A percentile compares a stretch with the other conserved stretches of the same genome.
phyloP scores from a whole-genome alignment of 2,113 vertebrate genomes.

The Desmodus rotundus region DNA sequence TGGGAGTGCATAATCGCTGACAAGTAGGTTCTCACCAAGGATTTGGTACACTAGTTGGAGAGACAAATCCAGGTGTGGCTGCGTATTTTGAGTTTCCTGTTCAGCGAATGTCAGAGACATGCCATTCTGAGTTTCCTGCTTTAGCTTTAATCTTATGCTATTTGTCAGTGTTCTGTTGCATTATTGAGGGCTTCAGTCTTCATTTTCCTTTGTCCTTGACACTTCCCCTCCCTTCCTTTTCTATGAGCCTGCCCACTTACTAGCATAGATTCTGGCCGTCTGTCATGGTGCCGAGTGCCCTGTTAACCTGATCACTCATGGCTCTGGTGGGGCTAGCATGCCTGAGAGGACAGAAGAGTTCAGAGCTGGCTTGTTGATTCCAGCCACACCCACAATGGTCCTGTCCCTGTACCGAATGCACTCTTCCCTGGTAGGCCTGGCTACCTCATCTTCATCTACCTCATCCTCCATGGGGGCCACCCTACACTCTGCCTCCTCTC shows the following conservation, averaged over 20 bases:
- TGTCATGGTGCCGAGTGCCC: accelerated
- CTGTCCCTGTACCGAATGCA: neutral
- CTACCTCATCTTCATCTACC: neutral
- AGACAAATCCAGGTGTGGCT: neutral
- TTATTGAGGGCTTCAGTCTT: neutral
- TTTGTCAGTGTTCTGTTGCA: neutral
- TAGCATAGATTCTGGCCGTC: neutral
- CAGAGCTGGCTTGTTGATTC: neutral
- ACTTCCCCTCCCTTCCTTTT: neutral
- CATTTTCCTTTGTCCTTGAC: neutral
- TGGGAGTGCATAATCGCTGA: accelerated
- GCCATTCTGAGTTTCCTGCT: neutral
- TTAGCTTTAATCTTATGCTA: neutral
- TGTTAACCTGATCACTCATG: neutral
- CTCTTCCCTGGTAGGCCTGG: neutral
- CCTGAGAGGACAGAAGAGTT: neutral
- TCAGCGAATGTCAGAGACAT: neutral
- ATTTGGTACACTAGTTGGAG: too few species aligned
- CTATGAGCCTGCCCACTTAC: neutral
- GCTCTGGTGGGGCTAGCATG: neutral
- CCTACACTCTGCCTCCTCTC: neutral
- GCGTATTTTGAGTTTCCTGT: neutral
- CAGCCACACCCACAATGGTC: too few species aligned
- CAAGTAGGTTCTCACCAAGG: neutral
- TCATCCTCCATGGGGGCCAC: neutral